phyloP scores from a whole-genome alignment of 2,113 vertebrate genomes.

The Anarrhichthys ocellatus region DNA sequence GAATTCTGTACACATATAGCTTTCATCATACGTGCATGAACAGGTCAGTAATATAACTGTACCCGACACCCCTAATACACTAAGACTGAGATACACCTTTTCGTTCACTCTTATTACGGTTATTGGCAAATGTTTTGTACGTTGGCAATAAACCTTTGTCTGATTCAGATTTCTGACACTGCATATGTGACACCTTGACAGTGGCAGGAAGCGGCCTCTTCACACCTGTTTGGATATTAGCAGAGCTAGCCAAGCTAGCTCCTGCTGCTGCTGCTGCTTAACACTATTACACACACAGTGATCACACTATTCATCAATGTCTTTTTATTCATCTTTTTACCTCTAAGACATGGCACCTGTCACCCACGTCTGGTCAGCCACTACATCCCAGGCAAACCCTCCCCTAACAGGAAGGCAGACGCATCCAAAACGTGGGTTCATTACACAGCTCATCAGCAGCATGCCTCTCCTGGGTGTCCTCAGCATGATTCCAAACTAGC shows the following conservation, averaged over 20 bases:
- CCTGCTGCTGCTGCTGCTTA: not conserved
- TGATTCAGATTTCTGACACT: not conserved
- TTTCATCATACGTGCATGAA: not conserved
- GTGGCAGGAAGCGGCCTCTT: constrained; percentile 32
- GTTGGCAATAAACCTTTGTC: not conserved
- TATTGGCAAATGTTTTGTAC: not conserved
- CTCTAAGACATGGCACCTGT: constrained; percentile 5
- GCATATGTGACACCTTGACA: constrained; percentile 25
- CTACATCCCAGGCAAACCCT: not conserved
- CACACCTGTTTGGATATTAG: constrained; percentile 58
- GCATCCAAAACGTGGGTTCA: constrained; percentile 26
- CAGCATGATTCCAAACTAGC: constrained; percentile 41
- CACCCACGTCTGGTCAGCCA: not conserved
- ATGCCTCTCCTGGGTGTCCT: constrained; percentile 48
- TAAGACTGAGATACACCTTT: not conserved
- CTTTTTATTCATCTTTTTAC: not conserved
- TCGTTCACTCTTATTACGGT: not conserved
- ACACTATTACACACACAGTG: not conserved
- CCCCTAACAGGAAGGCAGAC: not conserved
- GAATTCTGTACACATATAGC: too few species aligned
- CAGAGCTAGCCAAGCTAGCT: constrained; percentile 16
- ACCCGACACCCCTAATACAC: not conserved
- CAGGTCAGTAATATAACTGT: not conserved
- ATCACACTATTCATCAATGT: constrained; percentile 1
- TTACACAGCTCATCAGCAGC: constrained; percentile 50